phyloP scores from a whole-genome alignment of 2,797 vertebrate genomes.

The Scyliorhinus canicula region DNA sequence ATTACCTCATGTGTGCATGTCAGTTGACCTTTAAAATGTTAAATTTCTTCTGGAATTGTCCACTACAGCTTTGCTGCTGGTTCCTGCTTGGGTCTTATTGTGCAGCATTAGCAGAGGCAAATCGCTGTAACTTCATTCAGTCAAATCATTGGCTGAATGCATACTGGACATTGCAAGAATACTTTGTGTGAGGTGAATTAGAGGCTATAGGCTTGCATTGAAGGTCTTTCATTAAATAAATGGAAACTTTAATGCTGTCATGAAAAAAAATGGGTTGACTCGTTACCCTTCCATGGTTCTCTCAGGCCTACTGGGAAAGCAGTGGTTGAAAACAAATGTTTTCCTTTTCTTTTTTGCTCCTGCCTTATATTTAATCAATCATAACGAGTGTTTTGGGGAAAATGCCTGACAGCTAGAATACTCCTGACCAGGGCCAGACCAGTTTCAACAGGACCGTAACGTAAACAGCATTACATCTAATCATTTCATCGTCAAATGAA shows the following conservation, averaged over 20 bases:
- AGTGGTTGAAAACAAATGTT: background rate
- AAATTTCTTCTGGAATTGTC: constrained; percentile 16
- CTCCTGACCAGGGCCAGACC: background rate
- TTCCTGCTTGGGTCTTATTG: background rate
- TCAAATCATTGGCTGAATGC: background rate
- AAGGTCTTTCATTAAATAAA: background rate
- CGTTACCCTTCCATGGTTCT: background rate
- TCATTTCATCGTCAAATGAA: constrained; percentile 13
- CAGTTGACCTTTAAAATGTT: constrained; percentile 24
- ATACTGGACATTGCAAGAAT: background rate
- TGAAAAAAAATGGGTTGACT: background rate
- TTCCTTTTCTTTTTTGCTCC: background rate
- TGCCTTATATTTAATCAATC: constrained; percentile 14
- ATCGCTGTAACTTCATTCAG: background rate
- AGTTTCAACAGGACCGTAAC: background rate
- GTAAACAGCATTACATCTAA: background rate
- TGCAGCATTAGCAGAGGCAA: background rate
- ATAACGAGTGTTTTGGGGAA: background rate
- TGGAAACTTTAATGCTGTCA: background rate
- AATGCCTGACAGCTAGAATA: background rate
- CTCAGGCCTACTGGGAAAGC: no score
- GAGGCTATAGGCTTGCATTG: background rate
- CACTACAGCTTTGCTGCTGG: background rate
- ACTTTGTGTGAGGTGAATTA: background rate
- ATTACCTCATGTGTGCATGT: constrained; percentile 25